Base-by-base conservation (phyloP, 2,113 vertebrate genomes). In the Pelobates fuscus region DNA sequence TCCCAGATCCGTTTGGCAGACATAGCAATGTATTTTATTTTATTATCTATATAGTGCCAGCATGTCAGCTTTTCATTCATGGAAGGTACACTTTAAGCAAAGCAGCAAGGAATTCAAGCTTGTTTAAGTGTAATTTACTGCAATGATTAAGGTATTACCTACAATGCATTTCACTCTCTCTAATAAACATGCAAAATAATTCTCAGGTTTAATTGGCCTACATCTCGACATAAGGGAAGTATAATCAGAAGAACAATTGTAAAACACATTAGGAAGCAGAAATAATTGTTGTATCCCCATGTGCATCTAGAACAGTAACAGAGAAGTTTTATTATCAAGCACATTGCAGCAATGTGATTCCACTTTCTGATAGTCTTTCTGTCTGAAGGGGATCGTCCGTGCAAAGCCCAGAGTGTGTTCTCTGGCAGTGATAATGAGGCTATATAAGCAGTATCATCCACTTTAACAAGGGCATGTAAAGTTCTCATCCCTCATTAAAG, bases 361-460 rank as follows among this genome's bases (percentile, higher is more conserved):
- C 87, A 86, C 88, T 87, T 89, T 88, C 80, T 89, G 83, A 86
- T 91, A 83, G 84, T 86, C 83, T 82, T 80, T 82, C 82, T 83
- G 87, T 82, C 24, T 78, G 81, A 84, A 89, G 86, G 84, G 82
- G 82, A 81, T 82, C 82, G 79, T 41, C 81, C 67, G 76, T 81
- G 76, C 72, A 54, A 85, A 76, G 79, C 82, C 65, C 77, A 78
- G 37, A 3, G 12, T 80, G 67, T 78, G 24, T 80, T 55, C 78
- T 82, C 81, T 82, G 78, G 68, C 0, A 0, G 84, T 85, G 86
- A 86, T 90, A 87, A 91, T 86, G 83, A 88, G 86, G 81, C 81
- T 70, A 81, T 80, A 83, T 84, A 86, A 88, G 81, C 82, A 79
- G 80, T 84, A 85, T 87, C 89, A 87, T 84, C 83, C 55, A 68